These are phyloP conservation scores for Chaetophractus vellerosus DNA, from an alignment of 2,797 vertebrate genomes.

Conservation along the genomic window DNA sequence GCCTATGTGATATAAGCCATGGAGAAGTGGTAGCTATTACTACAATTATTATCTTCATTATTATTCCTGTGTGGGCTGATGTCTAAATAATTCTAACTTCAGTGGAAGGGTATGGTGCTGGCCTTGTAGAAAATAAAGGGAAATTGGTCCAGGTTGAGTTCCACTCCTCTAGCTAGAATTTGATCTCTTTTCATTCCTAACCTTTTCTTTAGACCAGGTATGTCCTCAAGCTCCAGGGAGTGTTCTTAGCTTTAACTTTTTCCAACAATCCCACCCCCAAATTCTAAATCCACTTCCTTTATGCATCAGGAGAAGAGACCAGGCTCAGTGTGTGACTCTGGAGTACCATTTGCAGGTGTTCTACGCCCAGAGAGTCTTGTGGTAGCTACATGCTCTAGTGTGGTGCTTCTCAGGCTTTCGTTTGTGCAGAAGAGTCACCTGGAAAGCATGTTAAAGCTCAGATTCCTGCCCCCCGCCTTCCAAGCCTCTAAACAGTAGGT, in stretches of 20 bases:
- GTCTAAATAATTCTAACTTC: background rate
- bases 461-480: background rate
- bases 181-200: constrained; percentile 10
- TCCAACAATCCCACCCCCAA: background rate
- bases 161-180: background rate
- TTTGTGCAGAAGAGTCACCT: background rate
- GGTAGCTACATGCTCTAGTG: background rate
- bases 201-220: background rate
- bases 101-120: background rate
- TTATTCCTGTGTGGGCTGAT: background rate
- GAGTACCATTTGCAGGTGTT: background rate
- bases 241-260: background rate
- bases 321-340: background rate
- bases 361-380: background rate
- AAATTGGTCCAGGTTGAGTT: background rate
- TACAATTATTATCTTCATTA: background rate
- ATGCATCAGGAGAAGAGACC: background rate
- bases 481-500: background rate
- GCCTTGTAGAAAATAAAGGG: background rate
- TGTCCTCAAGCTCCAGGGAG: background rate
- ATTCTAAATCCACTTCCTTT: background rate
- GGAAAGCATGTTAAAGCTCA: background rate
- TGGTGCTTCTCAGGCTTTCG: background rate
- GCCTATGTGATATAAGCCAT: background rate
- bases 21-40: background rate